These are phyloP conservation scores for Neocrepidodera transversa DNA, from an alignment of 2,888 invertebrate genomes.

Conservation along the genomic window DNA sequence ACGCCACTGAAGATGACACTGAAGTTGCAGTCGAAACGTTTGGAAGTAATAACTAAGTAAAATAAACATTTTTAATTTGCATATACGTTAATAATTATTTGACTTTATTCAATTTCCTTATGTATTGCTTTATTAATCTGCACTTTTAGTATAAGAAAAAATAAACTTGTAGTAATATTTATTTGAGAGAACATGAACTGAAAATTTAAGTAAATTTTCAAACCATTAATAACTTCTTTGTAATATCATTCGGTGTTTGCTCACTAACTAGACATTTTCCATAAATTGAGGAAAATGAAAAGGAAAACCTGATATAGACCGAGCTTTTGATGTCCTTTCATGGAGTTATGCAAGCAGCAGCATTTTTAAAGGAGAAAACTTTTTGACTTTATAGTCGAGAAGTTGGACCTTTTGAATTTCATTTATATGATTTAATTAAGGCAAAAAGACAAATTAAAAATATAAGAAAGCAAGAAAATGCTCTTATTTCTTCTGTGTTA, in stretches of 20 bases:
- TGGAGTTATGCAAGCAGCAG: neutral
- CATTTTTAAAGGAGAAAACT: slow-evolving; percentile 1
- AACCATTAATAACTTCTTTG: neutral
- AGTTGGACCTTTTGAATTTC: neutral
- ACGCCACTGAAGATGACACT: too few relatives aligned
- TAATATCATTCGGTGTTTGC: neutral
- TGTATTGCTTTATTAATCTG: too few relatives aligned
- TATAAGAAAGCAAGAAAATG: neutral
- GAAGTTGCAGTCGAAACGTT: too few relatives aligned
- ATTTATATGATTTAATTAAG: neutral
- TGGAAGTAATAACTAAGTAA: too few relatives aligned
- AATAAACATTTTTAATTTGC: too few relatives aligned
- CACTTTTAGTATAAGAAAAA: too few relatives aligned
- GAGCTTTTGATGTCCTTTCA: neutral
- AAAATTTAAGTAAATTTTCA: neutral
- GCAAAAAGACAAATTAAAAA: neutral
- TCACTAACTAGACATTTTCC: neutral
- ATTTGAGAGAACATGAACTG: too few relatives aligned
- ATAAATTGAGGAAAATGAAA: neutral
- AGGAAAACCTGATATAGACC: neutral
- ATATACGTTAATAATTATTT: too few relatives aligned
- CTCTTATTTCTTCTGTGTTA: neutral
- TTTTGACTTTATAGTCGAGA: neutral
- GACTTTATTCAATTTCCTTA: too few relatives aligned
- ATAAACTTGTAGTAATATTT: too few relatives aligned